Evolutionary conservation across 35 echinoderm and acorn worm species (phyloP).

Genomic region (Amphiura filiformis): DNA sequence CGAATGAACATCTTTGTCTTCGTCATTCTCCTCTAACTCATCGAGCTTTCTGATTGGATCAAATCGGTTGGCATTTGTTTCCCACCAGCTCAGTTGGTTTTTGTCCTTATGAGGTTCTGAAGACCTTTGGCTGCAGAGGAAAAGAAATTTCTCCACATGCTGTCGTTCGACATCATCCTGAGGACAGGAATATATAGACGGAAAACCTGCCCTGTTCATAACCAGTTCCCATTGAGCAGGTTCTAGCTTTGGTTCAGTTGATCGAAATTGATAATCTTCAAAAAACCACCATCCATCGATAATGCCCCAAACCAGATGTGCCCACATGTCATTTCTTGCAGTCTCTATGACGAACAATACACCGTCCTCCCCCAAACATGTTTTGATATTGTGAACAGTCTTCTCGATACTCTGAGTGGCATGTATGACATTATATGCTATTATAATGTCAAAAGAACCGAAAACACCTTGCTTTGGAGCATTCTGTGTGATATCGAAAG

Average conservation of each 20-base stretch:
- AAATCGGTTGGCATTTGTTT: neutral
- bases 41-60: neutral
- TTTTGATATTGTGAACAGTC: neutral
- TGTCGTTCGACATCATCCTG: neutral
- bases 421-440: conserved; percentile 14
- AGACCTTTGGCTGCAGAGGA: neutral
- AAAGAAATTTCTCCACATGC: conserved; percentile 9
- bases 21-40: conserved; percentile 7
- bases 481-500: conserved; percentile 7
- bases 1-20: neutral
- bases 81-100: neutral
- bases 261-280: neutral
- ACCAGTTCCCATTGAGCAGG: neutral
- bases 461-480: conserved; percentile 3
- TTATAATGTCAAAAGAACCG: conserved; percentile 10
- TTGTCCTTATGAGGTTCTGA: neutral
- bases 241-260: conserved; percentile 5
- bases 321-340: conserved; percentile 17
- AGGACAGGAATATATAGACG: conserved; percentile 1
- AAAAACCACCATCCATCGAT: conserved; percentile 20
- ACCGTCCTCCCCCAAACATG: conserved; percentile 10
- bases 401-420: neutral
- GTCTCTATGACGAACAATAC: neutral
- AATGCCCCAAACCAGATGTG: conserved; percentile 1
- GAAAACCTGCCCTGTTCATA: neutral